A percentile compares a stretch with the other conserved stretches of the same genome.
These are phyloP conservation scores for Vultur gryphus DNA, from an alignment of 2,797 vertebrate species.

Conservation along the genomic window DNA sequence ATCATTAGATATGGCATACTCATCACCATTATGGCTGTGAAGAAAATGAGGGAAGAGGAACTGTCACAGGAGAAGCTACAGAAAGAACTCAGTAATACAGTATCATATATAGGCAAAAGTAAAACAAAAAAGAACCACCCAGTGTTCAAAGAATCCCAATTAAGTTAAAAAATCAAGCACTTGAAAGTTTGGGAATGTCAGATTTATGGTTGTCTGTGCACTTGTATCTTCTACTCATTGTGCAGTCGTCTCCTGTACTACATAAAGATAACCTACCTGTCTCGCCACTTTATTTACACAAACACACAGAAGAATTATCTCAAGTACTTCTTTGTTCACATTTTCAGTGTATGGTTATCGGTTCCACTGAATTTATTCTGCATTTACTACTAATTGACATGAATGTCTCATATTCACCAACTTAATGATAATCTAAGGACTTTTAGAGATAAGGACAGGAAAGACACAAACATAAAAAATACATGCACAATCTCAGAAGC, in stretches of 20 bases:
- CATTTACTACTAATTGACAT: background rate
- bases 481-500: background rate
- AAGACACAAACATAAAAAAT: background rate
- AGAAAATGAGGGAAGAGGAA: background rate
- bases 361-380: background rate
- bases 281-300: background rate
- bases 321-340: background rate
- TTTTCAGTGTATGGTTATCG: background rate
- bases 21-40: background rate
- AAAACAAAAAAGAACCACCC: background rate
- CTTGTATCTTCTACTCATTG: background rate
- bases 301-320: background rate
- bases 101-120: background rate
- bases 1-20: background rate
- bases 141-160: background rate
- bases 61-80: background rate
- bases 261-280: background rate
- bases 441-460: background rate
- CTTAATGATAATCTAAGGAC: background rate
- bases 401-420: background rate
- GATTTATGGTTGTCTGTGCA: background rate
- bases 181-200: background rate
- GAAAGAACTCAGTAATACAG: background rate
- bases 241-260: background rate
- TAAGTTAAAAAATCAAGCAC: background rate